These are phyloP conservation scores for Urocyon cinereoargenteus DNA, from an alignment of 2,797 vertebrate species.

Conservation along the genomic window DNA sequence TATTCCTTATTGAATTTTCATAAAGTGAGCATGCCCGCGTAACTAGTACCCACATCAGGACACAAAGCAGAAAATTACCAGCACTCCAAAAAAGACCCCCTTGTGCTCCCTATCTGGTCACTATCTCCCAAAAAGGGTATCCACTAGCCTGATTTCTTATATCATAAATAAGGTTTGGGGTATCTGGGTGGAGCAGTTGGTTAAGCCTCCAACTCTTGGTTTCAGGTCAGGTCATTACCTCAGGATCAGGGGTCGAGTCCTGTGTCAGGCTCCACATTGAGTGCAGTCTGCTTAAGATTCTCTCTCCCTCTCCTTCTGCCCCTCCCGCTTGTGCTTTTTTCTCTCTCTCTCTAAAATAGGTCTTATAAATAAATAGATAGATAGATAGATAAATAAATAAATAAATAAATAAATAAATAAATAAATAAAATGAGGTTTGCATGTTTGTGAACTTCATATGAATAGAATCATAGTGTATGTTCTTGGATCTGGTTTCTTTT, in stretches of 20 bases:
- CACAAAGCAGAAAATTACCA: background rate
- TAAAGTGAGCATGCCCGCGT: background rate
- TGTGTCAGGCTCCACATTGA: background rate
- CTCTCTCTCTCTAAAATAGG: background rate
- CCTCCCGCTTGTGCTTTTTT: background rate
- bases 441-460: constrained; percentile 29
- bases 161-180: background rate
- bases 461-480: background rate
- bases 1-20: constrained; percentile 7
- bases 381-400: background rate
- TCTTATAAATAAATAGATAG: background rate
- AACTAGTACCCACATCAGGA: constrained; percentile 14
- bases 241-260: background rate
- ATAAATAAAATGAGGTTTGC: background rate
- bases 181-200: background rate
- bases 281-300: background rate
- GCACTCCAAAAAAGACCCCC: background rate
- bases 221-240: background rate
- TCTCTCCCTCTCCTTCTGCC: background rate
- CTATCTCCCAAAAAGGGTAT: background rate
- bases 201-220: background rate
- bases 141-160: constrained; percentile 9
- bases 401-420: background rate
- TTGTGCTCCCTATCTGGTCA: background rate
- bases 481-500: background rate